Conservation (phyloP, 2,888 invertebrate genomes). For the Lamellibrachia satsuma region DNA sequence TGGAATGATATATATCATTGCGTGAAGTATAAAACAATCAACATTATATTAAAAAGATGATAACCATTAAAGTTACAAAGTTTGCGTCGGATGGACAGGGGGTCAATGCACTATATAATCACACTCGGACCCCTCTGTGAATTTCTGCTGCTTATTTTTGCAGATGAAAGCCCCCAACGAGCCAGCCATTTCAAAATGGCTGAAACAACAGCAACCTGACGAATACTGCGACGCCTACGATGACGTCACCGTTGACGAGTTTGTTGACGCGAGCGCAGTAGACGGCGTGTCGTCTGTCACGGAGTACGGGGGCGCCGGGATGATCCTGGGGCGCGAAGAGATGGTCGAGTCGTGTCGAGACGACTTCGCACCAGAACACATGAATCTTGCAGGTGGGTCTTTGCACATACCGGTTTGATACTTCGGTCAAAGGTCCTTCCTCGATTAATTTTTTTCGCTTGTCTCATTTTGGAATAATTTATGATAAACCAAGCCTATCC, state of each 20-base stretch:
- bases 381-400: background rate
- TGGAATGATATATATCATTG: too few relatives aligned
- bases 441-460: too few relatives aligned
- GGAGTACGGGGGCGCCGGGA: background rate
- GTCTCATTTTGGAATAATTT: too few relatives aligned
- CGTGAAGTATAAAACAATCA: too few relatives aligned
- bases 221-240: background rate
- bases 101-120: background rate
- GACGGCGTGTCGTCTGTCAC: background rate
- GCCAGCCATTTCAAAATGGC: background rate
- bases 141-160: background rate
- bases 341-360: background rate
- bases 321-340: background rate
- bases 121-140: background rate
- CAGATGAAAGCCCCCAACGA: background rate
- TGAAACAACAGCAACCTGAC: background rate
- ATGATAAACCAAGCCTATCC: too few relatives aligned
- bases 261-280: background rate
- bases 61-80: too few relatives aligned
- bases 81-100: too few relatives aligned
- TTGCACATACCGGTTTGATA: background rate
- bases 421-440: too few relatives aligned
- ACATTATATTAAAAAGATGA: too few relatives aligned
- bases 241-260: background rate
- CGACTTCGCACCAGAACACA: background rate